phyloP scores from a whole-genome alignment of 2,113 vertebrate genomes.

The Coregonus clupeaformis region DNA sequence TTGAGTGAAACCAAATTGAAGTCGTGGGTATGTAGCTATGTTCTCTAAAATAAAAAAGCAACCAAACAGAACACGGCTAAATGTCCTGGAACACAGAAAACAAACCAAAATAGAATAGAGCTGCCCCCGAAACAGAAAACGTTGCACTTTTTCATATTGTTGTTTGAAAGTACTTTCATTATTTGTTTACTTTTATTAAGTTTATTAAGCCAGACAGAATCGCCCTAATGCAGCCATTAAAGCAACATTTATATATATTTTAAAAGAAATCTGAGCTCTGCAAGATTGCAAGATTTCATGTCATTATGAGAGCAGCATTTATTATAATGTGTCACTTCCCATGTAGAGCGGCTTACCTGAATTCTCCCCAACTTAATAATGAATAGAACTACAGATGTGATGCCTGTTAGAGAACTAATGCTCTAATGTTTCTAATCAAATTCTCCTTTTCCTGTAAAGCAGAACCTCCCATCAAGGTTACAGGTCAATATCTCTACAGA shows the following conservation, averaged over 20 bases:
- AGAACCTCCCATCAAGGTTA: not conserved
- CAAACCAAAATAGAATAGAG: slow-evolving; percentile 18
- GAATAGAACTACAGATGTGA: slow-evolving; percentile 52
- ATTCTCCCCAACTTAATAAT: no score
- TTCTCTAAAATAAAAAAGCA: not conserved
- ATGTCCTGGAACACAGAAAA: slow-evolving; percentile 49
- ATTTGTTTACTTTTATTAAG: slow-evolving; percentile 75
- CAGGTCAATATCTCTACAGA: not conserved
- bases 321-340: slow-evolving; percentile 70
- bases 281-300: slow-evolving; percentile 57
- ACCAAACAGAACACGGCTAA: slow-evolving; percentile 2
- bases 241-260: slow-evolving; percentile 68
- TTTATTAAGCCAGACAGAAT: slow-evolving; percentile 72
- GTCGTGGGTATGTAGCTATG: not conserved
- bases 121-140: slow-evolving; percentile 8
- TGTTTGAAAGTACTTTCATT: slow-evolving; percentile 72
- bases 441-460: not conserved
- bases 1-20: slow-evolving; percentile 4
- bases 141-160: slow-evolving; percentile 52
- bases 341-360: slow-evolving; percentile 61
- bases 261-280: slow-evolving; percentile 57
- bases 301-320: slow-evolving; percentile 67
- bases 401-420: slow-evolving; percentile 48
- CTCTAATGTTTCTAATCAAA: not conserved
- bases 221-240: slow-evolving; percentile 71